Evolutionary conservation across 1,140 invertebrate genomes (phyloP), one percentile per base, ranked within the genome.

Genomic region (Zaprionus inermis): DNA sequence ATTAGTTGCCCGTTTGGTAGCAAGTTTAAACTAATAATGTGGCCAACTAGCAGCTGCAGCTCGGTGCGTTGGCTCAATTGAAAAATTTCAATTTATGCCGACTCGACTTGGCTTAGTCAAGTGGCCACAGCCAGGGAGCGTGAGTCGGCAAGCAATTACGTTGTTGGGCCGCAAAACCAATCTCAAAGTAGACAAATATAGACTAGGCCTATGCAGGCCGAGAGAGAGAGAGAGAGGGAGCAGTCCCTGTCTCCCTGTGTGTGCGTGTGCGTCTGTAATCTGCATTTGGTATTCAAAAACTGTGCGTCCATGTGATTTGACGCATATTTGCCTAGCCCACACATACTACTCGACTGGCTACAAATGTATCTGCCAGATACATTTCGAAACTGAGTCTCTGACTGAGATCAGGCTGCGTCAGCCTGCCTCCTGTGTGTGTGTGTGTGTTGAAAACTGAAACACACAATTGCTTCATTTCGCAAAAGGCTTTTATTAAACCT

Each of bases 251-350:
- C n/a, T 36, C n/a, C 24, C 24, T 57, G 20, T 59, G 60, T 59
- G 46, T 71, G 68, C 54, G 51, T 66, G 44, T 68, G 49, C 54
- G 32, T 10, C 54, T 65, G 55, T 59, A 72, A 49, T 73, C 72
- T 86, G 76, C 72, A 85, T 90, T 90, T 90, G 79, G 85, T 89
- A 90, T 90, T 85, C 86, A 82, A 86, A 90, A 90, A 90, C 86
- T 76, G 86, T 90, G 79, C 86, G 79, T 90, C 79, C 83, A 80
- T 86, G 83, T 80, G 81, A 82, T 90, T 90, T 84, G 86, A 90
- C 86, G 85, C 85, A 90, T 86, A 90, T 90, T 86, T 90, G 76
- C 86, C 68, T 70, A 80, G 69, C 81, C 44, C 66, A 75, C 44
- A 64, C 59, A 46, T 63, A 74, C 44, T 60, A 46, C 68, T 56